These are phyloP conservation scores for Drosophila mojavensis DNA, from an alignment of 1,140 invertebrate genomes.

Conservation along the genomic window DNA sequence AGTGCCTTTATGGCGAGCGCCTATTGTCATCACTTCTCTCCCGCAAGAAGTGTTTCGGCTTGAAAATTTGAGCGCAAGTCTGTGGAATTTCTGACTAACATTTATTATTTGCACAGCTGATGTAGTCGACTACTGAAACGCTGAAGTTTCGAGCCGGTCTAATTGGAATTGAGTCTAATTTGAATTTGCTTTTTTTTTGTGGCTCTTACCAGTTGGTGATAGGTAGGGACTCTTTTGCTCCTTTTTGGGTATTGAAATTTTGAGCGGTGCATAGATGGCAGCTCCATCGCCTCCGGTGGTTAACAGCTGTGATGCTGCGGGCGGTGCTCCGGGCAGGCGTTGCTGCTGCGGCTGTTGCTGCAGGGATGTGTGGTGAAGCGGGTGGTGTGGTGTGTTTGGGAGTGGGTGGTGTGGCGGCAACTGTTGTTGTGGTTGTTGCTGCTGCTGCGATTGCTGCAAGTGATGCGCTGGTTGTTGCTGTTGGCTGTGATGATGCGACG, in stretches of 20 bases:
- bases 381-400: slow-evolving; percentile 63
- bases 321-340: slow-evolving; percentile 80
- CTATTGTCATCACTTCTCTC: background rate
- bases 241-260: slow-evolving; percentile 84
- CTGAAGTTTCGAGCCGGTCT: too few species aligned
- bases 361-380: slow-evolving; percentile 68
- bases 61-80: too few species aligned
- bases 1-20: too few species aligned
- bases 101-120: slow-evolving; percentile 23
- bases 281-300: slow-evolving; percentile 47
- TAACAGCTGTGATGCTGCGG: slow-evolving; percentile 53
- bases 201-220: slow-evolving; percentile 86
- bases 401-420: slow-evolving; percentile 57
- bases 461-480: slow-evolving; percentile 59
- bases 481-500: slow-evolving; percentile 46
- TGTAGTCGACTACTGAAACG: background rate
- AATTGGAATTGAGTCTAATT: background rate
- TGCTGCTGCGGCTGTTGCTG: slow-evolving; percentile 58
- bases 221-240: slow-evolving; percentile 93
- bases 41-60: background rate
- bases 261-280: slow-evolving; percentile 81
- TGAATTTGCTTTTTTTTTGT: too few species aligned
- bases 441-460: slow-evolving; percentile 53
- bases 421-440: slow-evolving; percentile 37
- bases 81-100: background rate